Conservation (phyloP, 1,140 invertebrate species). For the Drosophila lacteicornis region DNA sequence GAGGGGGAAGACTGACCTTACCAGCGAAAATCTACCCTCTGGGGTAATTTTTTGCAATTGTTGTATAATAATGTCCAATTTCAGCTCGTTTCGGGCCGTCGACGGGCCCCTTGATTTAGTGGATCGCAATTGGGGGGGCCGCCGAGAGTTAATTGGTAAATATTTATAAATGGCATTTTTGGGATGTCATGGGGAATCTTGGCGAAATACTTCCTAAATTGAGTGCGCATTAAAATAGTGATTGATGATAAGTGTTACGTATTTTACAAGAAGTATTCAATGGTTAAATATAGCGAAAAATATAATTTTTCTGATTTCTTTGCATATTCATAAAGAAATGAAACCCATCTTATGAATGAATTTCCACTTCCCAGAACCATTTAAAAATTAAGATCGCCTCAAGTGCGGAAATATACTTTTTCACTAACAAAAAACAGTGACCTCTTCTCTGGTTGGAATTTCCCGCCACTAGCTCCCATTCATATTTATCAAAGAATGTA, state of each 20-base stretch:
- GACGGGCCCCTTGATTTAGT: constrained; percentile 33
- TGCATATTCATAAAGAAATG: not conserved
- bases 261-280: too few species aligned
- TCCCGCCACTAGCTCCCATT: constrained; percentile 1
- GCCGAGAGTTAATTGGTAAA: constrained; percentile 21
- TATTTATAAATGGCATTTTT: constrained; percentile 14
- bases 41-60: constrained; percentile 44
- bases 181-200: not conserved
- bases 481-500: constrained; percentile 34
- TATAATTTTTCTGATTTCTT: too few species aligned
- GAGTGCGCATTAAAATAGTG: not conserved
- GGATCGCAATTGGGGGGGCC: constrained; percentile 19
- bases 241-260: not conserved
- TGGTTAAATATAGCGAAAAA: too few species aligned
- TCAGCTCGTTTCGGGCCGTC: constrained; percentile 32
- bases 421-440: not conserved
- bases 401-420: not conserved
- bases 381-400: not conserved
- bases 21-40: constrained; percentile 22
- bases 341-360: not conserved
- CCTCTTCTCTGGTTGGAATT: constrained; percentile 4
- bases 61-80: constrained; percentile 61
- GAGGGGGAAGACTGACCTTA: constrained; percentile 37
- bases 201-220: constrained; percentile 9
- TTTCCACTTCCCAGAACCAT: not conserved